Evolutionary conservation across 2,888 invertebrate genomes (phyloP).

Genomic region (Ptycholaimellus sp.): DNA sequence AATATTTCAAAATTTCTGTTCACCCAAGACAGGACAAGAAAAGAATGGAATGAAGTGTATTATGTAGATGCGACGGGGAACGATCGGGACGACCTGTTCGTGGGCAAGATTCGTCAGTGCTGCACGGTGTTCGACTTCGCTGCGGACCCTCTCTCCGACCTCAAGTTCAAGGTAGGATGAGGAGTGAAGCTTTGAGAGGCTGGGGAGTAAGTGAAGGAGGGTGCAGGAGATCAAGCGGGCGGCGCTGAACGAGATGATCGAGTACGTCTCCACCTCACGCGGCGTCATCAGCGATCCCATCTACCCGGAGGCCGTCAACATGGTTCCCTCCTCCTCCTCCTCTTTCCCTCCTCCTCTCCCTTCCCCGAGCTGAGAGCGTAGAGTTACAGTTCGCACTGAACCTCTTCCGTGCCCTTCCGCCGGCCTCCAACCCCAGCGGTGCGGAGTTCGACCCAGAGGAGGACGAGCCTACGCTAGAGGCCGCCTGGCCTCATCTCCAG

Average conservation of each 20-base stretch:
- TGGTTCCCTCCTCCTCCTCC: constrained; percentile 42
- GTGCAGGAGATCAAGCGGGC: constrained; percentile 72
- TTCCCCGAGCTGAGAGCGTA: not conserved
- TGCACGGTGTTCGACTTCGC: constrained; percentile 88
- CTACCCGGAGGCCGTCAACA: constrained; percentile 90
- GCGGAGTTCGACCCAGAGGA: constrained; percentile 78
- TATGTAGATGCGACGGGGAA: constrained; percentile 11
- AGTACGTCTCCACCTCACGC: constrained; percentile 62
- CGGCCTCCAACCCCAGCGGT: constrained; percentile 48
- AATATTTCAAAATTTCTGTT: no score
- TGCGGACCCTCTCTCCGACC: constrained; percentile 72
- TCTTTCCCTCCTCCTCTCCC: not conserved
- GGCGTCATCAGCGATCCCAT: constrained; percentile 70
- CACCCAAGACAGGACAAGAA: no score
- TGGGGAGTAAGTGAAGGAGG: not conserved
- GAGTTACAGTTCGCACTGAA: constrained; percentile 48
- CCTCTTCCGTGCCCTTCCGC: constrained; percentile 63
- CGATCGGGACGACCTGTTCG: constrained; percentile 83
- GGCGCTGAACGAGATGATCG: constrained; percentile 85
- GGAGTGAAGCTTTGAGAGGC: not conserved
- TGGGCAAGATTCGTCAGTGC: constrained; percentile 87
- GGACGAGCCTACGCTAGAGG: constrained; percentile 79
- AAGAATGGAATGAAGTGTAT: no score
- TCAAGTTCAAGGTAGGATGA: constrained; percentile 97
- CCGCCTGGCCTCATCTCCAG: constrained; percentile 29